Evolutionary conservation across 2,888 invertebrate genomes (phyloP).

Genomic region (Campoletis raptor): DNA sequence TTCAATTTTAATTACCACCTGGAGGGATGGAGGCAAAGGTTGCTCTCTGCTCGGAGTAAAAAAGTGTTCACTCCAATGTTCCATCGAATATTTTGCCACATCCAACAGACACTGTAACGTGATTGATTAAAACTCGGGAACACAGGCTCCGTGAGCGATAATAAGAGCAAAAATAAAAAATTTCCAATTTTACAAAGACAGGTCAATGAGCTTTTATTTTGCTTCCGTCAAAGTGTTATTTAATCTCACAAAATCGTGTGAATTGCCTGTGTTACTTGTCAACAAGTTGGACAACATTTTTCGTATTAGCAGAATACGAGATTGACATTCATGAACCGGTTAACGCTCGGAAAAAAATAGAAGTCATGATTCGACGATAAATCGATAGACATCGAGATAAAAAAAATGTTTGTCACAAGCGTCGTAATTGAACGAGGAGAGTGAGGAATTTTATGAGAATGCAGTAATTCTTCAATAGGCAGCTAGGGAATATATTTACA

Average conservation of each 20-base stretch:
- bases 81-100: not conserved
- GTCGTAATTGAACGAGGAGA: not conserved
- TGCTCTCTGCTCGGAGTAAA: not conserved
- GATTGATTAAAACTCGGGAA: conserved; percentile 17
- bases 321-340: conserved; percentile 4
- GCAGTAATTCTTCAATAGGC: conserved; percentile 36
- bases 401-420: not conserved
- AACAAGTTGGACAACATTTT: conserved; percentile 21
- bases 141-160: not conserved
- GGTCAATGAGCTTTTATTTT: not conserved
- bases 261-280: conserved; percentile 3
- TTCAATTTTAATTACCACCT: conserved; percentile 33
- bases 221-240: not conserved
- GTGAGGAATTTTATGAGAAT: conserved; percentile 28
- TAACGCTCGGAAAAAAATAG: conserved; percentile 9
- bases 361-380: not conserved
- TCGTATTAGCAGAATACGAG: conserved; percentile 26
- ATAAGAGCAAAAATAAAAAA: not conserved
- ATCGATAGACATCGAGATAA: conserved; percentile 21
- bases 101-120: conserved; percentile 18
- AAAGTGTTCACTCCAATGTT: not conserved
- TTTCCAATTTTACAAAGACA: not conserved
- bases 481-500: conserved; percentile 46
- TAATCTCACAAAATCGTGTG: not conserved
- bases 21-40: not conserved